Evolutionary conservation across 2,888 invertebrate genomes (phyloP), one percentile per base, ranked within the genome.

Genomic region (Pollenia labialis): DNA sequence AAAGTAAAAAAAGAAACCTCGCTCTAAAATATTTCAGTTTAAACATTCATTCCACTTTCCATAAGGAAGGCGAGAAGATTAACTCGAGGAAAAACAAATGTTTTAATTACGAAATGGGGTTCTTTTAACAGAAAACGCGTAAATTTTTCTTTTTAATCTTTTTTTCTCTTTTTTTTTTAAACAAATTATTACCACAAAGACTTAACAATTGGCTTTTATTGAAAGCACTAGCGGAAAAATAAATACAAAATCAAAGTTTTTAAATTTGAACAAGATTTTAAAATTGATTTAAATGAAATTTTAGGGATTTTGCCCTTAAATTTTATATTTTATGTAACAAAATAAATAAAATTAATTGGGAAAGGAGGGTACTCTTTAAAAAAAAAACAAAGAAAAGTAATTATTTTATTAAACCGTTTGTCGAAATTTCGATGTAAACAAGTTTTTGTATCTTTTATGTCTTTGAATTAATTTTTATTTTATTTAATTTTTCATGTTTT

Each of bases 161-260:
- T 71, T 76, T 76, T 32, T 42, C 11, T 56, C 14, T 62, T 46
- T 12, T 0, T 14, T 14, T 62, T 80, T 64, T 48, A 56, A 81
- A n/a, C 23, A 71, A 80, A 71, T 32, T 56, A 69, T 71, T 62
- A 83, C n/a, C 40, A 64, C 18, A 64, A 79, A 83, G 71, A 83
- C 76, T 83, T 71, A 83, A 71, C 54, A 80, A 81, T 83, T 83
- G 76, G 76, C 76, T 83, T 83, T 71, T 77, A 52, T 44, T 23
- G 6, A 56, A 83, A 77, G 68, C 54, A 69, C 52, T 40, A 14
- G n/a, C 18, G 46, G 77, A 50, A 18, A 69, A 58, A 52, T 56
- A 23, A 66, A 68, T 40, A 72, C 52, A 10, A 50, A 75, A 66
- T 52, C 12, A 66, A 23, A 46, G 11, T 48, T 79, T 72, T 52